Percentiles rank a stretch among this genome's conserved stretches.
phyloP scores from a whole-genome alignment of 2,797 vertebrate species.

The Micromesistius poutassou region DNA sequence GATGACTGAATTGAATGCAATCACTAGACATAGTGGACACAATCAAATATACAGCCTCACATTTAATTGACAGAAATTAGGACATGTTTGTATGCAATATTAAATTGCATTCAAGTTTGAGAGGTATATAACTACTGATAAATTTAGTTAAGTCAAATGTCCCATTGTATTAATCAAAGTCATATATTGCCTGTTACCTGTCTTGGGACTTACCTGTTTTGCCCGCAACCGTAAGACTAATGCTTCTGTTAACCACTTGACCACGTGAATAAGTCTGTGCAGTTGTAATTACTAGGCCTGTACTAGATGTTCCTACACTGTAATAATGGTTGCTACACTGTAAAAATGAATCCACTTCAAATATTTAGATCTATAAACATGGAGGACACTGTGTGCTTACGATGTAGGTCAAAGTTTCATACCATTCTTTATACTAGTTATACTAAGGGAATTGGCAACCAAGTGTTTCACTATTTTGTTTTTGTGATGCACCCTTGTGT shows the following conservation, averaged over 20 bases:
- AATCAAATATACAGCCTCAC: not conserved
- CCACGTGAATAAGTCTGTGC: not conserved
- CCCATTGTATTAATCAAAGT: not conserved
- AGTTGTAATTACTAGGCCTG: conserved; percentile 6
- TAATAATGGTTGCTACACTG: conserved; percentile 25
- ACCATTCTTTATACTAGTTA: conserved; percentile 39
- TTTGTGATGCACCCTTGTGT: conserved; percentile 37
- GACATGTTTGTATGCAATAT: not conserved
- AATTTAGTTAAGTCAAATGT: not conserved
- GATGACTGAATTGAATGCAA: not conserved
- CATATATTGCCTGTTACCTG: not conserved
- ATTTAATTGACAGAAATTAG: not conserved
- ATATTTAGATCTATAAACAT: not conserved
- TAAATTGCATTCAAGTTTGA: not conserved
- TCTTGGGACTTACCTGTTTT: not conserved
- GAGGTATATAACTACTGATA: not conserved
- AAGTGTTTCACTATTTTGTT: conserved; percentile 39
- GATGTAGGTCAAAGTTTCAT: conserved; percentile 12
- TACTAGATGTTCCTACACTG: conserved; percentile 21
- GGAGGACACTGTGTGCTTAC: not conserved
- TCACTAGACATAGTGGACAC: not conserved
- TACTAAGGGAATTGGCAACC: conserved; percentile 27
- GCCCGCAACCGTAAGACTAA: too few relatives aligned
- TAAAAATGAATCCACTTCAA: conserved; percentile 34
- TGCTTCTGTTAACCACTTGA: not conserved